Base-by-base conservation (phyloP, 2,113 vertebrate species). In the Cyanistes caeruleus region DNA sequence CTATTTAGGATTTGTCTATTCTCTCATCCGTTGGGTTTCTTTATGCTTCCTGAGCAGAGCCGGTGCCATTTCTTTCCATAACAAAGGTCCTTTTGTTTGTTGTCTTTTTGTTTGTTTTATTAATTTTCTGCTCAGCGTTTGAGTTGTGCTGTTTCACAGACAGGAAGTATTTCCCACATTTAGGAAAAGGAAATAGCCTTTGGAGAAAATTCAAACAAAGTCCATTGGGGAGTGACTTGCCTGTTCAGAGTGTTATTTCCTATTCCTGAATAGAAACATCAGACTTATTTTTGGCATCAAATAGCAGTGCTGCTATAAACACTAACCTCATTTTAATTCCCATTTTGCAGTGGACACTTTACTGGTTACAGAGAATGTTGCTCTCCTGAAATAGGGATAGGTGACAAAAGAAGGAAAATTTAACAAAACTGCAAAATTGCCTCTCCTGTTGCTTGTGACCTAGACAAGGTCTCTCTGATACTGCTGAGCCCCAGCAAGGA, bases 131-230 rank as follows among this genome's bases (percentile, higher is more conserved):
- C 49, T 92, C 82, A 89, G 84, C 55, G 10, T 64, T 75, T 70
- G 84, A 28, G 19, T 86, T 96, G 64, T 65, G 69, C 90, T 94
- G 86, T 70, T 91, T 79, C 70, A 69, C 31, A 81, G 76, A 55
- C 70, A 93, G 94, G 95, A 97, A 95, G 82, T 97, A 89, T 84
- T 97, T 87, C 96, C 94, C 93, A 76, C 89, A 46, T 94, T 97
- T 94, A 95, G 91, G 95, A 97, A 98, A 96, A 97, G 93, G 92
- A 97, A 93, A 92, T 70, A 78, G 68, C 43, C 67, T 81, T 84
- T 94, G 94, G 89, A 97, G 74, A 95, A 89, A 94, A 97, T 95
- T 96, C 95, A 96, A 89, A 93, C 93, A 67, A 51, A 80, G 76
- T 94, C 76, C 51, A n/a, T 9, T 60, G 77, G 83, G 84, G 86